phyloP scores from a whole-genome alignment of 1,140 invertebrate species.

The Neelides sp. region DNA sequence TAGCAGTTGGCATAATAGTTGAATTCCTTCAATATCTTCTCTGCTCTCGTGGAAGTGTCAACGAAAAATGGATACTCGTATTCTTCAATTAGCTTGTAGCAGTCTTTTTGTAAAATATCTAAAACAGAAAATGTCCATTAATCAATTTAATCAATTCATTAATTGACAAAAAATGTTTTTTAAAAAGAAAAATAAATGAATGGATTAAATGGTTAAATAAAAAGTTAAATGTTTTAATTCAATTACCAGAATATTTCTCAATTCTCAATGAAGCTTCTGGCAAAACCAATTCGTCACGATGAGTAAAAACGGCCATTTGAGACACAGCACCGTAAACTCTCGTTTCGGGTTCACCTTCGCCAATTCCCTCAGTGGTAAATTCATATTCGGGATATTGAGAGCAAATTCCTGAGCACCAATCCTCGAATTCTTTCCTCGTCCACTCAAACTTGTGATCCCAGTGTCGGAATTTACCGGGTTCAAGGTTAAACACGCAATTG shows the following conservation, averaged over 20 bases:
- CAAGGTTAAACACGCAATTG: slow-evolving; percentile 39
- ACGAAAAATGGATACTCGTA: slow-evolving; percentile 19
- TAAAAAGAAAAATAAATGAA: no score
- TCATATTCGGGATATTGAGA: slow-evolving; percentile 11
- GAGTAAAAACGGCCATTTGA: slow-evolving; percentile 26
- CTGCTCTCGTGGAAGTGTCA: slow-evolving; percentile 6
- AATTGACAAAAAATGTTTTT: no score
- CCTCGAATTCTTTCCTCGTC: slow-evolving; percentile 39
- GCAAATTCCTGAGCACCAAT: slow-evolving; percentile 36
- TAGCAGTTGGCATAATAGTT: slow-evolving; percentile 14
- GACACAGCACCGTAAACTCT: slow-evolving; percentile 19
- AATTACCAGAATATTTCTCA: not conserved
- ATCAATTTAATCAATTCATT: no score
- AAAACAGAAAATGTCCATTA: no score
- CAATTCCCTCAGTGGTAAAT: slow-evolving; percentile 21
- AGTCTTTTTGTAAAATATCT: slow-evolving; percentile 1
- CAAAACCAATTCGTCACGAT: not conserved
- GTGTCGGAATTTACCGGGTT: slow-evolving; percentile 38
- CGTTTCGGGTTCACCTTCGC: slow-evolving; percentile 13
- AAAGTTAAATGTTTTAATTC: not conserved
- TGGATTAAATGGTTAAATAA: not conserved
- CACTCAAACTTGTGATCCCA: slow-evolving; percentile 49
- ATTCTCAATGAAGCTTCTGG: not conserved
- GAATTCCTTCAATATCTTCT: slow-evolving; percentile 16
- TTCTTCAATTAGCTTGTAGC: slow-evolving; percentile 13